Evolutionary conservation across 1,140 invertebrate genomes (phyloP), one percentile per base, ranked within the genome.

Genomic region (Lasioglossum albipes): DNA sequence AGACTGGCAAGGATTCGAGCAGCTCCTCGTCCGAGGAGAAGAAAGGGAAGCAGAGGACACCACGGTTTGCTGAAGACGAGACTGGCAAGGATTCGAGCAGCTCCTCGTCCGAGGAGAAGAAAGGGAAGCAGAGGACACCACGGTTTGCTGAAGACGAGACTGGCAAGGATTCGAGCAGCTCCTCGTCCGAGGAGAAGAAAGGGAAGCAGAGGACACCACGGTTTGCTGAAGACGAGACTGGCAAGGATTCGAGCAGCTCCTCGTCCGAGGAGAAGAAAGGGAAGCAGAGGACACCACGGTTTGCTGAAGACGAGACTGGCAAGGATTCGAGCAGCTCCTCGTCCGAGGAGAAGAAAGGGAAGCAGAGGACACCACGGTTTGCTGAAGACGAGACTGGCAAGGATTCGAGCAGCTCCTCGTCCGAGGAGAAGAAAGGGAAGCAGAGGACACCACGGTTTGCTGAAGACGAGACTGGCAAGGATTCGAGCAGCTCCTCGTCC

Each of bases 241-340:
- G 27, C 27, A 27, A 27, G 27, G 16, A 57, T 5, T 9, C 49
- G 6, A 65, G 27, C 4, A 18, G n/a, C 5, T 69, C 52, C 7
- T 61, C 49, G 49, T 52, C 57, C 18, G 77, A 69, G 69, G 66
- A 64, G n/a, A 41, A 16, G n/a, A 59, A 71, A 13, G 13, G 13
- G 3, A 12, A 45, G 45, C 9, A 5, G 45, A 45, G 45, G 45
- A 45, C 41, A 20, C 66, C 18, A 10, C 36, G 16, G 45, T 52
- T 59, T 7, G 49, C 13, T 16, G 52, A 16, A 16, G 52, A 52
- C 4, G 52, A 52, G 5, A 13, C 45, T 45, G 45, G 13, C 0
- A 16, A 16, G 52, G 13, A 52, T 16, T 18, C 52, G 52, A 18
- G 16, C 52, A 52, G 52, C 52, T 52, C 52, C 1, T 52, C 49